Evolutionary conservation across 1,140 invertebrate species (phyloP), one percentile per base, ranked within the genome.

Genomic region (Zaprionus vittiger): DNA sequence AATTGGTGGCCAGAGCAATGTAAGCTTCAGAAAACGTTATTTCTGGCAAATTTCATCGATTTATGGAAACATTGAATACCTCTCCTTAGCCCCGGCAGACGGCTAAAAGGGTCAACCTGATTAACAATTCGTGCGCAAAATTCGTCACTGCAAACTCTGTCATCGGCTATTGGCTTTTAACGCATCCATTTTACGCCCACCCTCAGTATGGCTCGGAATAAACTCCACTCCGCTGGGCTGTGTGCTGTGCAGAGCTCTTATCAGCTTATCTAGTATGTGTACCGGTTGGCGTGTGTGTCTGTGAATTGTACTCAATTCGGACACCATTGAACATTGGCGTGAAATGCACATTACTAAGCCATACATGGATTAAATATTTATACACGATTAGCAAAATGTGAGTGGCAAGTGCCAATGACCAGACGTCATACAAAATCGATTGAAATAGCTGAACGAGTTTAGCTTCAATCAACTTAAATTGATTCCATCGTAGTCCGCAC

Each of bases 91-190:
- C 52, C 67, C 60, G 62, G 52, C 59, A 34, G 5, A 15, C 17
- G 2, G 20, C 12, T 52, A 24, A 17, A 67, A 60, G 64, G 59
- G 66, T 52, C 56, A 49, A 54, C 15, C 77, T 78, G 80, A 73
- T 87, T 80, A 66, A 55, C 49, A 59, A 20, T 54, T 83, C 80
- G 80, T 87, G 83, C 65, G 80, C 83, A 77, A 79, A 79, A 67
- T 76, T 73, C 67, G 71, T 73, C 68, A 49, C 41, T 38, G 24
- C 24, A 34, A 69, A 59, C 28, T 17, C n/a, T 17, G 73, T n/a
- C 60, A 67, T 76, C 77, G 64, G 56, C 70, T 67, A 79, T 69
- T 64, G 20, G 28, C 61, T 9, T 56, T 57, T 26, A 22, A 49
- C 71, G 54, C 71, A 65, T 54, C 54, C 44, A 72, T 77, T 82